Evolutionary conservation across 2,888 invertebrate species (phyloP), one percentile per base, ranked within the genome.

Genomic region (Coenonympha glycerion): DNA sequence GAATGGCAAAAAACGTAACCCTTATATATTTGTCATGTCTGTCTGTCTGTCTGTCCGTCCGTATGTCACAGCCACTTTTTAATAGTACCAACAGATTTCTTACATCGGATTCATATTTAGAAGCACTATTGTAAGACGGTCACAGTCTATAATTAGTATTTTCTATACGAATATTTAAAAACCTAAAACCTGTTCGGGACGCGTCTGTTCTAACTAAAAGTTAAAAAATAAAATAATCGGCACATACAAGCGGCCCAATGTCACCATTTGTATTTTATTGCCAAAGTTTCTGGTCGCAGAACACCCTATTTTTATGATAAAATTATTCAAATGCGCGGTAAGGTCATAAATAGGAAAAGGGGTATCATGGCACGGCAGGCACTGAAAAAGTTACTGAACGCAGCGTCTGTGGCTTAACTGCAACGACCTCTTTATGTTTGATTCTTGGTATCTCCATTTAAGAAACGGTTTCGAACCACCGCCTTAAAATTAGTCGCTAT

Each of bases 261-360:
- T 72, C 76, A 72, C 75, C 83, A 86, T 86, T 86, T 85, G 83
- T 86, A 85, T 86, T 86, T 86, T 86, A 86, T 86, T 86, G 76
- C 76, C 61, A 74, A 86, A 86, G 78, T 86, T 84, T 75, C 73
- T 76, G 73, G 75, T 75, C 80, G 63, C 79, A 73, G 68, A 71
- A 78, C 69, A 82, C 80, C 24, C 79, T 80, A 84, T 85, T 86
- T 86, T 85, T 85, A 83, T 80, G 80, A 73, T 76, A 80, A 85
- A 79, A 76, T 83, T 85, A 86, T 86, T 86, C 83, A 83, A 84
- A 85, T 83, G 77, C 79, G 78, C 76, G 78, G 61, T 68, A 70
- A 71, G 66, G 74, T 79, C 81, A 83, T 86, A 86, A 86, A 84
- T 86, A 73, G 72, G 66, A 66, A 74, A 84, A 80, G 80, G 81